Evolutionary conservation across 2,113 vertebrate species (phyloP).

Genomic region (Zosterops hypoxanthus): DNA sequence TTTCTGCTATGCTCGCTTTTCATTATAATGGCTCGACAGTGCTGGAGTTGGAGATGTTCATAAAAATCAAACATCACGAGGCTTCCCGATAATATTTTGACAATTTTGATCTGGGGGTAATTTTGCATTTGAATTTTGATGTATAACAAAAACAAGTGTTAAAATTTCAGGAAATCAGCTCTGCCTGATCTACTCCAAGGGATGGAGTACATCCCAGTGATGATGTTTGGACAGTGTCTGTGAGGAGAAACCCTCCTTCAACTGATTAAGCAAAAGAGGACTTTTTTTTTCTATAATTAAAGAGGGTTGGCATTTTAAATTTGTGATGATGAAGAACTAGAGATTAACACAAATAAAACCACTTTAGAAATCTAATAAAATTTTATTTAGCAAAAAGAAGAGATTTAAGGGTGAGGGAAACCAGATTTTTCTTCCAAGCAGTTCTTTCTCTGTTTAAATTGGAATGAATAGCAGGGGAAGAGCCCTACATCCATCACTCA

Average conservation of each 20-base stretch:
- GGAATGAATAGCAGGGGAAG: neutral
- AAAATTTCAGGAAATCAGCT: neutral
- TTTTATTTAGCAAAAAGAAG: neutral
- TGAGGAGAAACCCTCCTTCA: slow-evolving; percentile 24
- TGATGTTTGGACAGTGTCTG: neutral
- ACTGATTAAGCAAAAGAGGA: neutral
- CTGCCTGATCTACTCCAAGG: neutral
- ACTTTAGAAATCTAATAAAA: neutral
- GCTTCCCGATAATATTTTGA: slow-evolving; percentile 10
- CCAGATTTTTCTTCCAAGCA: neutral
- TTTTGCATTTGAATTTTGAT: slow-evolving; percentile 31
- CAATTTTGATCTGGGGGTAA: neutral
- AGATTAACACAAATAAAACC: neutral
- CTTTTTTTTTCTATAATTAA: neutral
- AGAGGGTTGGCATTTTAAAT: neutral
- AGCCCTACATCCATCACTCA: neutral
- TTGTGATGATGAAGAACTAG: neutral
- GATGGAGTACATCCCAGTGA: neutral
- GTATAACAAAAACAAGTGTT: neutral
- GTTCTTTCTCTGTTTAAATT: neutral
- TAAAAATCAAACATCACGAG: neutral
- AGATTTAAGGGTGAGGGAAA: neutral
- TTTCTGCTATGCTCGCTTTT: neutral
- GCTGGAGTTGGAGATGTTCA: slow-evolving; percentile 3
- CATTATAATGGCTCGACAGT: neutral